phyloP scores from a whole-genome alignment of 2,888 invertebrate species.

The Andrena chrysosceles region DNA sequence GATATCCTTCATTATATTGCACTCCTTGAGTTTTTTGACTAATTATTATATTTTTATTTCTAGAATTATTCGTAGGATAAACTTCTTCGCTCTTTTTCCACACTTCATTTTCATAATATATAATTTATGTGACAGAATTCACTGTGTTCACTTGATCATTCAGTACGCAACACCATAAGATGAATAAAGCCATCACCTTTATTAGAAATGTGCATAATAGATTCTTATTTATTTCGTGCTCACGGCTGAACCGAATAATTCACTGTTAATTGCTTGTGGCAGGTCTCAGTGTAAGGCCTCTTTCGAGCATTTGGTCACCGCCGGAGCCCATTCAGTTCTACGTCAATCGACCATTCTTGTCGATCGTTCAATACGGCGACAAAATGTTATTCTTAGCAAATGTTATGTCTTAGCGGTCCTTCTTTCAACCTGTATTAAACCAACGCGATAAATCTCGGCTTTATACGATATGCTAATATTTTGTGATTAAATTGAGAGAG shows the following conservation, averaged over 20 bases:
- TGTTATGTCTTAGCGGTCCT: slow-evolving; percentile 1
- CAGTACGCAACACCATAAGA: neutral
- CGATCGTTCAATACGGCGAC: slow-evolving; percentile 50
- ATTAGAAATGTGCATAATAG: neutral
- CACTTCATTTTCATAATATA: neutral
- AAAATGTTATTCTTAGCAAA: slow-evolving; percentile 56
- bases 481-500: neutral
- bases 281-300: slow-evolving; percentile 69
- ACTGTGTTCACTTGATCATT: neutral
- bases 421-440: neutral
- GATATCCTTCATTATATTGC: slow-evolving; percentile 6
- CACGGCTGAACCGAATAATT: slow-evolving; percentile 36
- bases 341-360: slow-evolving; percentile 72
- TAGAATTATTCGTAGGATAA: neutral
- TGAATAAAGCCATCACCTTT: neutral
- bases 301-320: slow-evolving; percentile 64
- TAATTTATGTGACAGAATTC: neutral
- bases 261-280: slow-evolving; percentile 64
- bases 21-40: neutral
- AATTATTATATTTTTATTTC: neutral
- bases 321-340: slow-evolving; percentile 63
- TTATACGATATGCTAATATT: neutral
- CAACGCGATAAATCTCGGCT: neutral
- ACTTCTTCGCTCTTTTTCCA: slow-evolving; percentile 33
- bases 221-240: neutral